Evolutionary conservation across 2,888 invertebrate genomes (phyloP).

Genomic region (Philaethria dido): DNA sequence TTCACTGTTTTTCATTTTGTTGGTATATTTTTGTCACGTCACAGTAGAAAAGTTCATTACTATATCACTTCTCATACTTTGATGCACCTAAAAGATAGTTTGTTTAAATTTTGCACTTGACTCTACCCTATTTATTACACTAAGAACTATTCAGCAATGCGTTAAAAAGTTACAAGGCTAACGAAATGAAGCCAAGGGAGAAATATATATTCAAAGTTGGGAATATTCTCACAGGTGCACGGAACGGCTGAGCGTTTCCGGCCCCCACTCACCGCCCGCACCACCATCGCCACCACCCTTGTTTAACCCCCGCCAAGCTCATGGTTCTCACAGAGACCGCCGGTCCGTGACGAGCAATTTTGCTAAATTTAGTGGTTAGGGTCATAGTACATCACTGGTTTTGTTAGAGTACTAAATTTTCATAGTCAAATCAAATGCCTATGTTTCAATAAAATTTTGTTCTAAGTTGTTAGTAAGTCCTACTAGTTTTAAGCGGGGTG

Average conservation of each 20-base stretch:
- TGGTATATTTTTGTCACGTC: slow-evolving; percentile 64
- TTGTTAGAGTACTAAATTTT: slow-evolving; percentile 28
- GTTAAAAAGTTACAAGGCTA: slow-evolving; percentile 51
- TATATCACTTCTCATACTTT: slow-evolving; percentile 61
- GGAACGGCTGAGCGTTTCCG: slow-evolving; percentile 76
- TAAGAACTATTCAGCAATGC: slow-evolving; percentile 52
- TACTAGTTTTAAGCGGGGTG: not conserved
- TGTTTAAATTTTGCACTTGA: slow-evolving; percentile 55
- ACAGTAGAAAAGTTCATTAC: slow-evolving; percentile 63
- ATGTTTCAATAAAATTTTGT: not conserved
- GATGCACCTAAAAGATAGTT: slow-evolving; percentile 51
- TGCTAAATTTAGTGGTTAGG: slow-evolving; percentile 62
- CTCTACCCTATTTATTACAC: slow-evolving; percentile 48
- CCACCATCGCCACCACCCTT: slow-evolving; percentile 50
- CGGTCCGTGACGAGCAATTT: slow-evolving; percentile 70
- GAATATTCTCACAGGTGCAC: slow-evolving; percentile 78
- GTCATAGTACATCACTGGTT: slow-evolving; percentile 53
- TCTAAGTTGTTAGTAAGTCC: not conserved
- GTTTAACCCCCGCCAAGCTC: slow-evolving; percentile 50
- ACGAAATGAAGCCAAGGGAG: slow-evolving; percentile 48
- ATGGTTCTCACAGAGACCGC: slow-evolving; percentile 74
- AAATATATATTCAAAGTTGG: slow-evolving; percentile 68
- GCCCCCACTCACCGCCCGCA: slow-evolving; percentile 63
- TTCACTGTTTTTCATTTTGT: slow-evolving; percentile 82
- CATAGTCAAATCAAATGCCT: not conserved